A percentile compares a stretch with the other conserved stretches of the same genome.
Evolutionary conservation across 2,113 vertebrate species (phyloP).

Genomic region (Coracopsis vasa): DNA sequence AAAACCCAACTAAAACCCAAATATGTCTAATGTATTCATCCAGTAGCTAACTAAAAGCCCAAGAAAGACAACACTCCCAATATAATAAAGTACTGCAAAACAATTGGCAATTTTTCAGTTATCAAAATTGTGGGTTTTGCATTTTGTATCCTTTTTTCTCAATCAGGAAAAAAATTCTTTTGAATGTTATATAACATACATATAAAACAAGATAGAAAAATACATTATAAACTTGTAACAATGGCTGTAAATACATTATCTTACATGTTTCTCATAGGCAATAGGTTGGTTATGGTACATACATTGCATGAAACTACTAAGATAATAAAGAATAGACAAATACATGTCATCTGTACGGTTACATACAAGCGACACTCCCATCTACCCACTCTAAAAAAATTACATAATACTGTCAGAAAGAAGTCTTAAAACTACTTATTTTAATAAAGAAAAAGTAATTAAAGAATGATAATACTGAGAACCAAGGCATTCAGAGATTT

Average conservation of each 20-base stretch:
- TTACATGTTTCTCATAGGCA: constrained; percentile 91
- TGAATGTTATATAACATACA: constrained; percentile 99
- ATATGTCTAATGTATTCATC: constrained; percentile 84
- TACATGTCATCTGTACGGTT: constrained; percentile 79
- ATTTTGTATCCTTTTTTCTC: constrained; percentile 86
- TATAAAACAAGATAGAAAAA: constrained; percentile 99
- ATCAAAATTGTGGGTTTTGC: constrained; percentile 85
- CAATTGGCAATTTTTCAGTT: constrained; percentile 86
- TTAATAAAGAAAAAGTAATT: constrained; percentile 84
- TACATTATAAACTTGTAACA: constrained; percentile 99
- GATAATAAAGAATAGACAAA: constrained; percentile 82
- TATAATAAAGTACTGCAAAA: constrained; percentile 89
- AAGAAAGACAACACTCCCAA: constrained; percentile 83
- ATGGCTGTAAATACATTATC: constrained; percentile 95
- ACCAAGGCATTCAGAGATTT: constrained; percentile 84
- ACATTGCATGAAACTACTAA: constrained; percentile 83
- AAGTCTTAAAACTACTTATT: constrained; percentile 82
- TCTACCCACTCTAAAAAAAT: constrained; percentile 82
- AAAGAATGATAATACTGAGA: constrained; percentile 86
- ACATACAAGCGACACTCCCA: constrained; percentile 84
- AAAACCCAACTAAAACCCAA: constrained; percentile 86
- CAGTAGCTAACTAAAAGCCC: constrained; percentile 86
- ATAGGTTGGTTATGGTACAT: constrained; percentile 89
- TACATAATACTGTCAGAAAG: constrained; percentile 90
- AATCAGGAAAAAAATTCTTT: constrained; percentile 92